A percentile compares a stretch with the other conserved stretches of the same genome.
These are phyloP conservation scores for Aegithalos caudatus DNA, from an alignment of 2,113 vertebrate species.

Conservation along the genomic window DNA sequence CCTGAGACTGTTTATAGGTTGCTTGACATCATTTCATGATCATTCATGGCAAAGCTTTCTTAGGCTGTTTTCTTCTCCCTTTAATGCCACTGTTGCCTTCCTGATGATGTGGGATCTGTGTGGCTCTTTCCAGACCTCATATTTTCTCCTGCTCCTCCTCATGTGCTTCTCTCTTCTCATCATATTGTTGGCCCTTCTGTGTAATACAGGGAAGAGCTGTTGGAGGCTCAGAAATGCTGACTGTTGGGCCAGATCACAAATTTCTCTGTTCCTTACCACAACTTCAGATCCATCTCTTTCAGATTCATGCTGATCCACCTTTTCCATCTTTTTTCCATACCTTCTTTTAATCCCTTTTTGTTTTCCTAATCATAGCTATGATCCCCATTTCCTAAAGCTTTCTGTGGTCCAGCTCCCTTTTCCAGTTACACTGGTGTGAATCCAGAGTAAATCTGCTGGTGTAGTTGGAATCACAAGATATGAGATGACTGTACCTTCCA, in stretches of 20 bases:
- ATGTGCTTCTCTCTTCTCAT: neutral
- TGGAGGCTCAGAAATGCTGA: neutral
- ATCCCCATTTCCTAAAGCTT: neutral
- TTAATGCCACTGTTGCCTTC: neutral
- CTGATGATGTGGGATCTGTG: neutral
- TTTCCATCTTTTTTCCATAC: neutral
- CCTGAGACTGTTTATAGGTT: neutral
- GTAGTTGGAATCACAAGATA: slow-evolving; percentile 13
- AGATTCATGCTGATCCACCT: neutral
- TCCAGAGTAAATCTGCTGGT: slow-evolving; percentile 30
- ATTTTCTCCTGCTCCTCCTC: neutral
- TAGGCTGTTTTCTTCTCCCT: neutral
- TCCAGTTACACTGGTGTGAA: neutral
- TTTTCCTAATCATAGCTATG: neutral
- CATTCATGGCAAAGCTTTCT: neutral
- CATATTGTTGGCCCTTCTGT: neutral
- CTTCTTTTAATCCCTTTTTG: neutral
- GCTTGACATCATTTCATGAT: neutral
- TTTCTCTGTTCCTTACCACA: neutral
- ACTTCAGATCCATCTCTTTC: neutral
- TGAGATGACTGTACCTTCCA: neutral
- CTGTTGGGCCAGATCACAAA: neutral
- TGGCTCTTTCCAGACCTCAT: neutral
- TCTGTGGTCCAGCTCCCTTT: neutral
- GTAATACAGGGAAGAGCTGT: neutral